Evolutionary conservation across 2,113 vertebrate species (phyloP).

Genomic region (Triplophysa dalaica): DNA sequence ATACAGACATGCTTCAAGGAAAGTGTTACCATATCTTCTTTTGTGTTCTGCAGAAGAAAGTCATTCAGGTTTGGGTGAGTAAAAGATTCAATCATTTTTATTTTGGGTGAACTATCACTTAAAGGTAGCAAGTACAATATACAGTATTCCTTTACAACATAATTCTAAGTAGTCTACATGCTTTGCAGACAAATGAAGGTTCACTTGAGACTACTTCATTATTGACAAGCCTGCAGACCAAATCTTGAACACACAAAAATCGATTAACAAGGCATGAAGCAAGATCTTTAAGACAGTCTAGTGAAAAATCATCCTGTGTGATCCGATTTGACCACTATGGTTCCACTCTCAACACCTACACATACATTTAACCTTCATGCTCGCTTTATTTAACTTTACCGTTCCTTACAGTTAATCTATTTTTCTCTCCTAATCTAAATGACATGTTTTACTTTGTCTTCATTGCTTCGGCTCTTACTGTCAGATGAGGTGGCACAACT

Average conservation of each 20-base stretch:
- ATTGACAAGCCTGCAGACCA: constrained; percentile 45
- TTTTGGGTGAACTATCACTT: no score
- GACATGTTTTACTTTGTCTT: constrained; percentile 43
- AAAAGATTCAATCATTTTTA: no score
- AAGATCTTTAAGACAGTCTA: constrained; percentile 34
- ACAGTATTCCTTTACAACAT: not conserved
- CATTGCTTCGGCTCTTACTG: constrained; percentile 28
- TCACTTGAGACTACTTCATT: constrained; percentile 35
- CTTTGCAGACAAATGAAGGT: constrained; percentile 16
- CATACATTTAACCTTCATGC: not conserved
- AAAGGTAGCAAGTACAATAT: not conserved
- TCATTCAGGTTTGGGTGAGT: no score
- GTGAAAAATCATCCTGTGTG: constrained; percentile 10
- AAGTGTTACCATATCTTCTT: no score
- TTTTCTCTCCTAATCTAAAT: not conserved
- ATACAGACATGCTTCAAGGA: no score
- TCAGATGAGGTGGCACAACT: constrained; percentile 31
- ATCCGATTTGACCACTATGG: not conserved
- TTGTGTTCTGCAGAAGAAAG: no score
- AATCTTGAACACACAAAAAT: constrained; percentile 30
- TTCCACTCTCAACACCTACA: not conserved
- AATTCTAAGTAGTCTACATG: not conserved
- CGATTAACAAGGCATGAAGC: constrained; percentile 40
- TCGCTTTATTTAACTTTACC: not conserved
- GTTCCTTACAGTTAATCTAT: not conserved